Evolutionary conservation across 2,888 invertebrate genomes (phyloP), one percentile per base, ranked within the genome.

Genomic region (Brenthis daphne): DNA sequence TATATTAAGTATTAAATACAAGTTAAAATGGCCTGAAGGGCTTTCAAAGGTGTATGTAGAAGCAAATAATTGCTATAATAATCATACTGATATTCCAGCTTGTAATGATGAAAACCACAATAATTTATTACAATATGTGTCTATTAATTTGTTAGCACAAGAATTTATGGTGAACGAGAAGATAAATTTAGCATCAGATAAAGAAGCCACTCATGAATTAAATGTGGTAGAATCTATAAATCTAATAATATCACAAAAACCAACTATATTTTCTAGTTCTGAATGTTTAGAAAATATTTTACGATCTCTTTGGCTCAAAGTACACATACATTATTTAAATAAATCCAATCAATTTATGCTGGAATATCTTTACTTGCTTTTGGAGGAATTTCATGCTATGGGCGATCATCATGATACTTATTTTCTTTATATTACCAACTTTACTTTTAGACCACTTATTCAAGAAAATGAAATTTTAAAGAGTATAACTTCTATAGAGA

Each of bases 21-120:
- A 90, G 75, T 79, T 90, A 11, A 93, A 93, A 72, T 96, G 96
- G 96, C 95, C 96, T 0, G 85, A 92, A 69, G 93, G 92, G 57
- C 86, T 96, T 47, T 79, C 92, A 0, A 86, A 92, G 14, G 79
- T 94, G 57, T 96, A 94, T 83, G 84, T 95, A 70, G 90, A 94
- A 81, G 92, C 94, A 6, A 96, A 95, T 77, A 87, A 92, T 75
- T 94, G 92, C 73, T 94, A 93, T 70, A 91, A 86, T 71, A 89
- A 84, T 70, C 90, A 91, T 73, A 84, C 90, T 76, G 90, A 92
- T 77, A 77, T 86, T 47, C 93, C 93, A 20, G 78, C 89, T 43
- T 89, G 86, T 68, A 84, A 80, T 57, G 83, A 86, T 76, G 82
- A 87, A 14, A 87, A 89, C 75, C 76, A 81, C 67, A 80, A 86